Evolutionary conservation across 2,888 invertebrate genomes (phyloP).

Genomic region (Chalcis sispes): DNA sequence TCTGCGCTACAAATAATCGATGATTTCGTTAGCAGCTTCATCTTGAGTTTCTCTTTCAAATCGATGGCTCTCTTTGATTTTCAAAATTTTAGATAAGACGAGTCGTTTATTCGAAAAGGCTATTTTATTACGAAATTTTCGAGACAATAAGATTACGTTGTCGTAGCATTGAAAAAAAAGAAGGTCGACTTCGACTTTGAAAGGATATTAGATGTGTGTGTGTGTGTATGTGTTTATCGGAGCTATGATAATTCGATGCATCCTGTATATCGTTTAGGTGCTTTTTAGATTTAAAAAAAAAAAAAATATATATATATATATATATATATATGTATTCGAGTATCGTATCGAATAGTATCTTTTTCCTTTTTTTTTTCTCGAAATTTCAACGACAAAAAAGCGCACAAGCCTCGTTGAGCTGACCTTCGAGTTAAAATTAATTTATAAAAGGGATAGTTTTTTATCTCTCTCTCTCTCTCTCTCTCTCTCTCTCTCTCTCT

Average conservation of each 20-base stretch:
- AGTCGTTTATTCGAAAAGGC: not conserved
- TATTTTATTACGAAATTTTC: conserved; percentile 25
- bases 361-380: not conserved
- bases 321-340: too few species aligned
- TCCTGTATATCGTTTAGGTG: too few species aligned
- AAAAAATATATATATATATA: too few species aligned
- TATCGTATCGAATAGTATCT: not conserved
- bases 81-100: not conserved
- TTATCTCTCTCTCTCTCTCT: too few species aligned
- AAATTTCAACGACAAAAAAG: not conserved
- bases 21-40: conserved; percentile 27
- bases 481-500: too few species aligned
- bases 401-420: not conserved
- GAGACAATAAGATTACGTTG: too few species aligned
- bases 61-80: not conserved
- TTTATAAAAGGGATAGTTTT: not conserved
- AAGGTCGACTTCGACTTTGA: too few species aligned
- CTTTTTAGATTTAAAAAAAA: too few species aligned
- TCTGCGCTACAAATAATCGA: conserved; percentile 18
- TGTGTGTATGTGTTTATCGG: too few species aligned
- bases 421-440: conserved; percentile 11
- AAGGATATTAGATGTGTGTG: too few species aligned
- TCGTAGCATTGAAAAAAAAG: too few species aligned
- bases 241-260: not conserved
- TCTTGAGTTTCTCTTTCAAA: conserved; percentile 31